These are phyloP conservation scores for Deilephila elpenor DNA, from an alignment of 2,888 invertebrate species.

Conservation along the genomic window DNA sequence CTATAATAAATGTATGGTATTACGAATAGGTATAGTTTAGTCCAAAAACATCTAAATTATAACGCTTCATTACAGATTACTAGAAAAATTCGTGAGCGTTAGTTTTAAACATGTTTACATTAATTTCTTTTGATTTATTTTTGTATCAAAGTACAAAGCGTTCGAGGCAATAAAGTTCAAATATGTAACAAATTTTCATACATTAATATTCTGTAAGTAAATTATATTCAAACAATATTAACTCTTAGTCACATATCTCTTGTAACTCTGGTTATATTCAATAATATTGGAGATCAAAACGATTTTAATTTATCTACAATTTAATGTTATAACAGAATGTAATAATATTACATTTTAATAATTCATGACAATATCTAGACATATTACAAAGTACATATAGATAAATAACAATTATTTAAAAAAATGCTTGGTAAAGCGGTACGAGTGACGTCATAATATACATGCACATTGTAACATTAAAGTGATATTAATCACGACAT, in stretches of 20 bases:
- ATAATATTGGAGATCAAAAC: neutral
- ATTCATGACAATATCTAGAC: slow-evolving; percentile 21
- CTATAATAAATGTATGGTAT: slow-evolving; percentile 52
- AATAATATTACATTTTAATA: slow-evolving; percentile 6
- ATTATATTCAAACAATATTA: neutral
- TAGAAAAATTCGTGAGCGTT: slow-evolving; percentile 12
- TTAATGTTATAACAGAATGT: neutral
- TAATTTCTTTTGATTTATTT: neutral
- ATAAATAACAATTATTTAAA: slow-evolving; percentile 19
- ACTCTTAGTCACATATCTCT: neutral
- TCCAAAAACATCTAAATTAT: slow-evolving; percentile 24
- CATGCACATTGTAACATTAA: slow-evolving; percentile 1
- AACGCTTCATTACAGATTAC: slow-evolving; percentile 6
- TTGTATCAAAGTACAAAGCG: slow-evolving; percentile 23
- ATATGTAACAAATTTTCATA: neutral
- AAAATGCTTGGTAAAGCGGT: slow-evolving; percentile 19
- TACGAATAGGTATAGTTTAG: slow-evolving; percentile 17
- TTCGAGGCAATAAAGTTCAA: slow-evolving; percentile 6
- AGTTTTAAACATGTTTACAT: neutral
- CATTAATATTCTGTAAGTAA: neutral
- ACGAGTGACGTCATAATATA: neutral
- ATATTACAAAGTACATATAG: slow-evolving; percentile 18
- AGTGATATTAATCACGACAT: slow-evolving; percentile 28
- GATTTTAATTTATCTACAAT: slow-evolving; percentile 4
- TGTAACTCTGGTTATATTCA: neutral